Base-by-base conservation (phyloP, 2,888 invertebrate species). In the Apodemia mormo region DNA sequence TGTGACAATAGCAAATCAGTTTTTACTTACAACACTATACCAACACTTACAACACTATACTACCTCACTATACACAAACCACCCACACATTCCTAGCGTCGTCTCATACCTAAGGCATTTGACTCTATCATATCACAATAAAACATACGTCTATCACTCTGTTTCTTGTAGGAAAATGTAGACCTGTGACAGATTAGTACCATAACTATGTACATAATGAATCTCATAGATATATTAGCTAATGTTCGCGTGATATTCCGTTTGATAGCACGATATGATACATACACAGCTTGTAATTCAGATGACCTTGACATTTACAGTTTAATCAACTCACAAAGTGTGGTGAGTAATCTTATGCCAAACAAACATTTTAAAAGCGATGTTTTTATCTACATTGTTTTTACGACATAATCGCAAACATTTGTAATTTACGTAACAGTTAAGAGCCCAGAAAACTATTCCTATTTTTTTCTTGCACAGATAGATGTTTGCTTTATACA, bases 271-370 rank as follows among this genome's bases (percentile, higher is more conserved):
- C 33, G 33, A 43, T 65, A 14, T 65, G 37, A 8, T 6, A 65
- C 65, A 65, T 65, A 33, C 30, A 33, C 65, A 65, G 65, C 5
- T 65, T 33, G 65, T 65, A 12, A 65, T 65, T 65, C 37, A 30
- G 37, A 37, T 65, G 37, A 65, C 65, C 33, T 37, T 65, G 65
- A 65, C 65, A 37, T 65, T 10, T 65, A 65, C 65, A 65, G 65
- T 30, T 65, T 65, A 30, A 65, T 29, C 30, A 65, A 30, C 65
- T 65, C 65, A 37, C 65, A 37, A 37, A 65, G 65, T 65, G 65
- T 65, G 65, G 37, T 65, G 37, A 65, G 37, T 37, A 65, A 65
- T 65, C 2, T 65, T 56, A 56, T 56, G 29, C 56, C 56, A 56
- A 56, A 56, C 56, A 56, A 56, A 56, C 14, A 56, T 56, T 56